These are phyloP conservation scores for Decapterus maruadsi DNA, from an alignment of 2,797 vertebrate genomes.

Conservation along the genomic window DNA sequence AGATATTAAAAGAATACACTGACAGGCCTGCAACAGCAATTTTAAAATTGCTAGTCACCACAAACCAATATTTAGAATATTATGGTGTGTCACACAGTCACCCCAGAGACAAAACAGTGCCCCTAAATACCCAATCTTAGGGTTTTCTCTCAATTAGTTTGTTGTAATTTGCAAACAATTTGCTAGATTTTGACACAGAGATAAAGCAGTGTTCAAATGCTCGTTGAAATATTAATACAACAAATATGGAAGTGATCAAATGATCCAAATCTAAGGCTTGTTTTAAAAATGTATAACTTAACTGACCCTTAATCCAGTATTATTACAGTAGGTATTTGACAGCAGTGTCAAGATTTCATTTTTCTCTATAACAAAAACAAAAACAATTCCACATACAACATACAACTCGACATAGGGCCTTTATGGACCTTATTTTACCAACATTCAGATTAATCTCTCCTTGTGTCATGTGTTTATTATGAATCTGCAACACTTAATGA, in stretches of 20 bases:
- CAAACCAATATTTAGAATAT: slow-evolving; percentile 3
- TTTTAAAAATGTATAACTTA: background rate
- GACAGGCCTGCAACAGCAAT: background rate
- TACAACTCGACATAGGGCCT: background rate
- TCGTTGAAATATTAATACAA: too few relatives aligned
- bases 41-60: background rate
- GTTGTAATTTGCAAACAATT: too few relatives aligned
- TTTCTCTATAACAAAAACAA: too few relatives aligned
- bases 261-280: background rate
- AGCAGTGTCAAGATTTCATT: background rate
- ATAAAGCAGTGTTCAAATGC: background rate
- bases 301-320: background rate
- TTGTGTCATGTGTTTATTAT: background rate
- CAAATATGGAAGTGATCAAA: too few relatives aligned
- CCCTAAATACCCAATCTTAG: background rate
- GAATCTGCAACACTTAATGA: background rate
- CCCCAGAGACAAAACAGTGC: too few relatives aligned
- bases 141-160: too few relatives aligned
- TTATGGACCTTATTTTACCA: too few relatives aligned
- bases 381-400: background rate
- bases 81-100: background rate
- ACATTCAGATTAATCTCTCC: background rate
- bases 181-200: background rate
- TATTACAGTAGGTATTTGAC: background rate
- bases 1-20: background rate